Conservation (phyloP, 2,113 vertebrate species). For the Baryphthengus martii region DNA sequence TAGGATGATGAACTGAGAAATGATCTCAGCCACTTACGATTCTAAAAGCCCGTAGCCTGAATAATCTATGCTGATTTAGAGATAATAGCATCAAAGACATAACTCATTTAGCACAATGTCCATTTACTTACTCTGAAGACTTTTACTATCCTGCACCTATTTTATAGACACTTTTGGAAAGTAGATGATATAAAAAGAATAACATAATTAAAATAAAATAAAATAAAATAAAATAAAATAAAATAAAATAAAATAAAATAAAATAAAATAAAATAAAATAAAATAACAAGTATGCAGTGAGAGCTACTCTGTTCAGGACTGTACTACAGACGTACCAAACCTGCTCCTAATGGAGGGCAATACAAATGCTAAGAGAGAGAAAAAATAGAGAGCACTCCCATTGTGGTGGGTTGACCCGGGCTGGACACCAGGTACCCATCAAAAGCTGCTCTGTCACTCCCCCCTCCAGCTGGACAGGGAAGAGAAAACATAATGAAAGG, state of each 20-base stretch:
- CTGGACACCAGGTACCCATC: neutral
- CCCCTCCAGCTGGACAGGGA: neutral
- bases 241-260: neutral
- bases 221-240: neutral
- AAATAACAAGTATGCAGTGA: neutral
- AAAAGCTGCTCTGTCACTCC: neutral
- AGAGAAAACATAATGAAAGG: neutral
- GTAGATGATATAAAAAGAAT: slow-evolving; percentile 41
- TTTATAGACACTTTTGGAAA: slow-evolving; percentile 45
- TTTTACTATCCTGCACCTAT: slow-evolving; percentile 59
- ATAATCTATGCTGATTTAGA: slow-evolving; percentile 76
- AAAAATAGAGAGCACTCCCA: neutral
- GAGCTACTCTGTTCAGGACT: neutral
- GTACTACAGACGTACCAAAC: neutral
- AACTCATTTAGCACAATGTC: slow-evolving; percentile 75
- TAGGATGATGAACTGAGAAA: slow-evolving; percentile 78
- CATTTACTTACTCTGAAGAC: slow-evolving; percentile 72
- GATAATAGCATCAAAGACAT: slow-evolving; percentile 73
- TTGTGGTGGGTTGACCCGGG: too few relatives aligned
- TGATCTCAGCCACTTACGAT: slow-evolving; percentile 70
- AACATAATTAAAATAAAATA: neutral
- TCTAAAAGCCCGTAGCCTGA: slow-evolving; percentile 71
- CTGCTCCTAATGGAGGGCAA: neutral
- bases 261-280: neutral
- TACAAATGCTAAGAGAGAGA: neutral